Conservation (phyloP, 1,140 invertebrate species). For the Manduca sexta region DNA sequence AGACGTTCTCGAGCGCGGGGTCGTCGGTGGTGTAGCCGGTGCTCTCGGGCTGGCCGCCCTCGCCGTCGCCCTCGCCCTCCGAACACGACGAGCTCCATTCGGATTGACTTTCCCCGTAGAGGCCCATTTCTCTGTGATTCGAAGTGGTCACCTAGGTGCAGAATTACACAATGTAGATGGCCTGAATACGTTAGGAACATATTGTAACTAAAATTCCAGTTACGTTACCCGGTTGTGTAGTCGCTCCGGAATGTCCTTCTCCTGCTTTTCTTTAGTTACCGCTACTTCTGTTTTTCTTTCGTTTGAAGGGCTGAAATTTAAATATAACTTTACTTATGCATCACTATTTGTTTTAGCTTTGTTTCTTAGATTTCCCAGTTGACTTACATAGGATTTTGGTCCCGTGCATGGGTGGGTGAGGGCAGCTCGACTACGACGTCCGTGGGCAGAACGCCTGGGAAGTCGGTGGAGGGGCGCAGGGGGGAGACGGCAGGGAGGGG, state of each 20-base stretch:
- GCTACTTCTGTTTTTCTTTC: slow-evolving; percentile 48
- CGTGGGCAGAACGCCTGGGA: slow-evolving; percentile 67
- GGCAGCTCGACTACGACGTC: slow-evolving; percentile 67
- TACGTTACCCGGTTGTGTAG: slow-evolving; percentile 53
- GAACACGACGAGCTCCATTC: slow-evolving; percentile 81
- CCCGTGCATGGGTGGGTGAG: slow-evolving; percentile 44
- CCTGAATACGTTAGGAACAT: neutral
- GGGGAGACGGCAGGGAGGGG: slow-evolving; percentile 27
- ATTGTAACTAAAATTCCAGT: neutral
- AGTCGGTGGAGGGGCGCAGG: slow-evolving; percentile 37
- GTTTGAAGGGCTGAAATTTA: slow-evolving; percentile 44
- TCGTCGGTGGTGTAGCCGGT: slow-evolving; percentile 89
- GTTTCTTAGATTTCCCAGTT: too few species aligned
- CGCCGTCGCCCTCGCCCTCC: slow-evolving; percentile 65
- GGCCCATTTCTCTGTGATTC: slow-evolving; percentile 57
- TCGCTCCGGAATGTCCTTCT: slow-evolving; percentile 50
- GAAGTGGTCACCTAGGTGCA: slow-evolving; percentile 38
- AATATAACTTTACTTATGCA: neutral
- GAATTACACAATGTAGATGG: too few species aligned
- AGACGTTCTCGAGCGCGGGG: slow-evolving; percentile 86
- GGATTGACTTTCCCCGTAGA: slow-evolving; percentile 79
- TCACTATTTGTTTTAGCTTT: neutral
- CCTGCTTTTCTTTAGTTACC: slow-evolving; percentile 49
- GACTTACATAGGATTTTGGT: slow-evolving; percentile 29
- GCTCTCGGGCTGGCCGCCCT: slow-evolving; percentile 79